These are phyloP conservation scores for Hydrolagus colliei DNA, from an alignment of 2,797 vertebrate genomes.

Conservation along the genomic window DNA sequence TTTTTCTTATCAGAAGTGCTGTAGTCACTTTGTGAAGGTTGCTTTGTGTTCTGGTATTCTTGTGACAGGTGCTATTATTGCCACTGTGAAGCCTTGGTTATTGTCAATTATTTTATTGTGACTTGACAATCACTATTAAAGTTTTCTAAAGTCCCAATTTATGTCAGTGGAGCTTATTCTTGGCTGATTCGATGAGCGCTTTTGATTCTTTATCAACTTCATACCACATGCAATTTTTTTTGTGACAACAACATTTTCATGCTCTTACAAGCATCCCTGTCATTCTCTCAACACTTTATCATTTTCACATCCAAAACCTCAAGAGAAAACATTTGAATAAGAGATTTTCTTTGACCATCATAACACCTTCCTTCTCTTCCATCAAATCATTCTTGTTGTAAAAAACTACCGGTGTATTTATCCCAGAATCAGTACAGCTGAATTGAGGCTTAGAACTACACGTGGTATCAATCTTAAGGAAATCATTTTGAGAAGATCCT, in stretches of 20 bases:
- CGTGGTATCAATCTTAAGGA: no score
- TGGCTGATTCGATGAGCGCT: not conserved
- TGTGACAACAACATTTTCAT: not conserved
- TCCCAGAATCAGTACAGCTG: not conserved
- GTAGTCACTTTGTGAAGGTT: no score
- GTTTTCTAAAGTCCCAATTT: not conserved
- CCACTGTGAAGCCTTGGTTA: not conserved
- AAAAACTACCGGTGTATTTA: no score
- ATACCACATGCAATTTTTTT: not conserved
- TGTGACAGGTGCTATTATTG: not conserved
- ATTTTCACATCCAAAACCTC: not conserved
- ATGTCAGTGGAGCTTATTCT: not conserved
- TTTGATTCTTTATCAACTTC: not conserved
- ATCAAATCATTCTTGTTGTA: not conserved
- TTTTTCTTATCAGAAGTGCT: not conserved
- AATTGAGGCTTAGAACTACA: not conserved
- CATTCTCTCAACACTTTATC: not conserved
- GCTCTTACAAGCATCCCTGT: not conserved
- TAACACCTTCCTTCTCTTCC: not conserved
- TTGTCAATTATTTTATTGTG: not conserved
- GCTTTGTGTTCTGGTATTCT: not conserved
- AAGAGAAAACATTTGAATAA: not conserved
- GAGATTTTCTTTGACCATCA: not conserved
- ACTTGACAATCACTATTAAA: not conserved
- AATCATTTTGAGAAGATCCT: no score